Evolutionary conservation across 2,797 vertebrate species (phyloP).

Genomic region (Choloepus didactylus): DNA sequence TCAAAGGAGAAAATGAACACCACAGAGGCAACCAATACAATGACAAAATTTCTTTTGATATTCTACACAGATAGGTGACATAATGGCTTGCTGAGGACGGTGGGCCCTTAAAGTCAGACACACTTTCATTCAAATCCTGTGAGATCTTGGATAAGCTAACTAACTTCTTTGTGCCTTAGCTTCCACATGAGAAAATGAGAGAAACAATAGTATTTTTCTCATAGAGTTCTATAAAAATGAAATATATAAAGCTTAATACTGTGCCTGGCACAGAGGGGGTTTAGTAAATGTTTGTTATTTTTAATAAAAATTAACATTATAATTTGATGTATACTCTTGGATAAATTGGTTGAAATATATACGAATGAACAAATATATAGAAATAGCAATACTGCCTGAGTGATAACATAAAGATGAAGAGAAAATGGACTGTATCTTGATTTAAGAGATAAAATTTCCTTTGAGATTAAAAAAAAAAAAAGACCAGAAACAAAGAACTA

Average conservation of each 20-base stretch:
- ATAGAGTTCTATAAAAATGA: not conserved
- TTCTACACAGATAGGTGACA: not conserved
- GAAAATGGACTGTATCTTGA: not conserved
- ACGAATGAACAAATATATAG: not conserved
- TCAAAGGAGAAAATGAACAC: not conserved
- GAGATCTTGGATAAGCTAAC: not conserved
- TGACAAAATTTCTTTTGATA: not conserved
- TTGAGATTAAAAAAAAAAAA: no score
- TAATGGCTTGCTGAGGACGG: not conserved
- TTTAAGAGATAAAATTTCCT: not conserved
- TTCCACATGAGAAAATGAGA: not conserved
- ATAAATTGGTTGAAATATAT: not conserved
- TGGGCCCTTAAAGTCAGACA: not conserved
- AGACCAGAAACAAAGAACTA: no score
- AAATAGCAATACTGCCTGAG: not conserved
- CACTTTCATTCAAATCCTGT: not conserved
- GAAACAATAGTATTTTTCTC: not conserved
- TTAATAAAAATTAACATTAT: constrained; percentile 27
- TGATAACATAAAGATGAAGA: not conserved
- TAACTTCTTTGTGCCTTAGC: no score
- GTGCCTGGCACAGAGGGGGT: no score
- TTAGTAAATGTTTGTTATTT: not conserved
- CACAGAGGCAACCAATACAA: not conserved
- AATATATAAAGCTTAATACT: not conserved
- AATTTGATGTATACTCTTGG: not conserved